Evolutionary conservation across 2,797 vertebrate genomes (phyloP).

Genomic region (Cuniculus paca): DNA sequence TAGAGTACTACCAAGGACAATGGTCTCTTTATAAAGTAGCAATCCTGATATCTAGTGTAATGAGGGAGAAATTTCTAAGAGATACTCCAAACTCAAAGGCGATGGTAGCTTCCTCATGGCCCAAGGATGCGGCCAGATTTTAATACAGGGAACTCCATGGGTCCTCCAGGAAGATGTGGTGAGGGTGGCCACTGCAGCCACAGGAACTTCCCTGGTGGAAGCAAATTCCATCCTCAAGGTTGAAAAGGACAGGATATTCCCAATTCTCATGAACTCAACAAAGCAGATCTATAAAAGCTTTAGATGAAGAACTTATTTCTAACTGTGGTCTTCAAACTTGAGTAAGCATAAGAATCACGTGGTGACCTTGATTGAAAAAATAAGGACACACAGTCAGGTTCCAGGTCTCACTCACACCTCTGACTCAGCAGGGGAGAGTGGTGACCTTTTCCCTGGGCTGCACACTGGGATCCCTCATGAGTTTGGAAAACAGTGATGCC

Average conservation of each 20-base stretch:
- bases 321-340: neutral
- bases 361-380: neutral
- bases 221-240: neutral
- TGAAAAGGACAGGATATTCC: neutral
- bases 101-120: neutral
- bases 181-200: neutral
- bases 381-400: neutral
- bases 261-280: neutral
- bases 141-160: neutral
- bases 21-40: neutral
- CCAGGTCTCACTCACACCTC: neutral
- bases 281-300: neutral
- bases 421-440: neutral
- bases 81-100: neutral
- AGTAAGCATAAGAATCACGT: neutral
- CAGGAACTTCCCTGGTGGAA: neutral
- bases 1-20: neutral
- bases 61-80: neutral
- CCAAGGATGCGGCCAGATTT: neutral
- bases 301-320: slow-evolving; percentile 24
- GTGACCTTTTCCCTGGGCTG: neutral
- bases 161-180: neutral
- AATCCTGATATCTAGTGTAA: neutral
- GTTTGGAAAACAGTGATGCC: neutral
- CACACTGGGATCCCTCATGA: neutral